A percentile compares a stretch with the other conserved stretches of the same genome.
Conservation (phyloP, 2,113 vertebrate genomes). For the Plectropomus leopardus region DNA sequence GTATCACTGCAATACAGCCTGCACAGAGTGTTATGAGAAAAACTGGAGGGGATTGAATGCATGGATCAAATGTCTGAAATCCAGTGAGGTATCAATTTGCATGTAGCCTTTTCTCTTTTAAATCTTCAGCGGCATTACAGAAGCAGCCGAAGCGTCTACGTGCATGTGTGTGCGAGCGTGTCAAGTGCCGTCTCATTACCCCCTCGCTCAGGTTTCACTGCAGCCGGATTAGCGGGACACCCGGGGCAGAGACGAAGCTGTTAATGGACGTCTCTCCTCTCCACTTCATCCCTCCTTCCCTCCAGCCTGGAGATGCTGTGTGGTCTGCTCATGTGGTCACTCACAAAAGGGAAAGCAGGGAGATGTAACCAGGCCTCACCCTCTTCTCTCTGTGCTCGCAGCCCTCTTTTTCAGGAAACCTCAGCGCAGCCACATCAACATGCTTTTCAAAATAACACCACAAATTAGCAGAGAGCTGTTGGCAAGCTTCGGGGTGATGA, state of each 20-base stretch:
- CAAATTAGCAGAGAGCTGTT: slow-evolving; percentile 69
- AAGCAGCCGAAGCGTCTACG: slow-evolving; percentile 52
- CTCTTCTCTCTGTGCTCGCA: slow-evolving; percentile 24
- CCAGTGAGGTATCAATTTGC: slow-evolving; percentile 67
- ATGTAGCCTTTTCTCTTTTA: slow-evolving; percentile 56
- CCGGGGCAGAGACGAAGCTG: slow-evolving; percentile 48
- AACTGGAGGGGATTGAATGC: slow-evolving; percentile 50
- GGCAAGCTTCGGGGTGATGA: slow-evolving; percentile 66
- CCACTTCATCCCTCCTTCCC: slow-evolving; percentile 16
- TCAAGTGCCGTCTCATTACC: slow-evolving; percentile 81
- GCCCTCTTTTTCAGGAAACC: slow-evolving; percentile 42
- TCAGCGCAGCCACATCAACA: slow-evolving; percentile 57
- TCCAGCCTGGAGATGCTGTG: slow-evolving; percentile 50
- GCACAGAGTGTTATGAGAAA: slow-evolving; percentile 35
- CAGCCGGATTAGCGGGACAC: slow-evolving; percentile 76
- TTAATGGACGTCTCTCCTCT: slow-evolving; percentile 60
- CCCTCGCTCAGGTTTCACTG: slow-evolving; percentile 76
- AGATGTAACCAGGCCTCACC: slow-evolving; percentile 45
- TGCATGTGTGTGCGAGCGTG: slow-evolving; percentile 47
- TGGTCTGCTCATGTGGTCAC: slow-evolving; percentile 49
- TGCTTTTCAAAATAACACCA: slow-evolving; percentile 76
- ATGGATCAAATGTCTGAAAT: slow-evolving; percentile 63
- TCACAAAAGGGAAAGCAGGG: slow-evolving; percentile 31
- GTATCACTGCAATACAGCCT: no score
- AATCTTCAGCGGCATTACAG: slow-evolving; percentile 50